phyloP scores from a whole-genome alignment of 2,888 invertebrate genomes.

The Leistus spinibarbis region DNA sequence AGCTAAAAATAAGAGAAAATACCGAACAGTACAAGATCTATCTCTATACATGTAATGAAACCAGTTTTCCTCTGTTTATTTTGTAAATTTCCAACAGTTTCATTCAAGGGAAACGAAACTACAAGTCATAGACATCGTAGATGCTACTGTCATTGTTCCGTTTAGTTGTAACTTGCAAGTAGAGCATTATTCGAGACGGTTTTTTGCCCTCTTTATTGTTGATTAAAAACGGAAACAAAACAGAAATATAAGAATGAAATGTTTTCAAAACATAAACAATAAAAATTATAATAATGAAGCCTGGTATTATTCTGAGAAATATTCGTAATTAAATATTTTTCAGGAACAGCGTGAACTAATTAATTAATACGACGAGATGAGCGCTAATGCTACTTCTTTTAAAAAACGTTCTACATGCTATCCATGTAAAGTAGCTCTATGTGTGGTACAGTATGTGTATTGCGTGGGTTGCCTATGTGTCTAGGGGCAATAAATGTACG shows the following conservation, averaged over 20 bases:
- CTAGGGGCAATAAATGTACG: background rate
- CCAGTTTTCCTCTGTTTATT: background rate
- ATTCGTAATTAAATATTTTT: constrained; percentile 27
- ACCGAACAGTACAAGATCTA: background rate
- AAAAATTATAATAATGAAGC: constrained; percentile 1
- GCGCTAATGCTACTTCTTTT: background rate
- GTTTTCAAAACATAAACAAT: background rate
- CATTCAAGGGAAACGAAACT: constrained; percentile 23
- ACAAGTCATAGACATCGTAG: constrained; percentile 30
- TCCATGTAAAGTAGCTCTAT: background rate
- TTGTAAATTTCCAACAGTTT: background rate
- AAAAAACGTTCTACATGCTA: background rate
- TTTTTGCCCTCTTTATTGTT: constrained; percentile 16
- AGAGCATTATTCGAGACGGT: constrained; percentile 29
- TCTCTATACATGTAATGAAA: background rate
- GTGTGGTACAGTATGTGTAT: background rate
- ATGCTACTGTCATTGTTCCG: constrained; percentile 19
- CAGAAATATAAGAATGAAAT: constrained; percentile 10
- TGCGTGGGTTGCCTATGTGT: constrained; percentile 6
- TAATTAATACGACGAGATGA: constrained; percentile 14
- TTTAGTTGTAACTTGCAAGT: background rate
- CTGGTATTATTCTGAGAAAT: constrained; percentile 4
- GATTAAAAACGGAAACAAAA: constrained; percentile 33
- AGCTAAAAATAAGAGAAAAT: too few species aligned
- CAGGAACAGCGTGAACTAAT: constrained; percentile 3